Evolutionary conservation across 2,113 vertebrate genomes (phyloP), one percentile per base, ranked within the genome.

Genomic region (Triplophysa siluroides): DNA sequence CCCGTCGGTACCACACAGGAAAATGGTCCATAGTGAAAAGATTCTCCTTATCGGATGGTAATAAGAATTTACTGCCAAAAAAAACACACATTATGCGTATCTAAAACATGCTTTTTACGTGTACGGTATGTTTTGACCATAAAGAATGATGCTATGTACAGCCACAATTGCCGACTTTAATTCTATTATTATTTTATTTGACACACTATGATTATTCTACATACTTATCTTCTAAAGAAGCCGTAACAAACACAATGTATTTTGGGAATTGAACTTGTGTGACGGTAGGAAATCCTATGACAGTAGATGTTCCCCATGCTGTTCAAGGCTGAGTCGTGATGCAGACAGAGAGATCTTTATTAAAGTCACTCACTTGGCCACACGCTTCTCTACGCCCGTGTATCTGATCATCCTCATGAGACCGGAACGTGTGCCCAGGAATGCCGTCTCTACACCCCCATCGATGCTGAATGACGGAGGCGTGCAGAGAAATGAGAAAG

Each of bases 1-100:
- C 96, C 83, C 95, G 92, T 41, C 96, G 95, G 88, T 98, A 99
- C 97, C 97, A 99, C 82, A 97, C 88, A 0, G 97, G 97, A 84
- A 98, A 99, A 87, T 94, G 94, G 87, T 97, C 96, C 94, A 96
- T 88, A 4, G 96, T 97, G 92, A 98, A 98, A 83, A 96, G 90
- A 61, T 94, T 98, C 82, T 94, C 93, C 79, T 94, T 94, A 23
- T 99, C 96, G 19, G 89, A 87, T 16, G 87, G 84, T 0, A 92
- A 94, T 90, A 98, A 92, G 90, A 98, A 98, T 85, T 93, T 95
- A 90, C 97, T 98, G 88, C 84, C 84, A 29, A 76, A n/a, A 87
- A 19, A 23, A 41, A 16, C 3, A 52, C 14, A 52, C 4, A 50
- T 14, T 18, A 16, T 52, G 16, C 5, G 50, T 52, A 52, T 16